Base-by-base conservation (phyloP, 2,113 vertebrate genomes). In the Pseudorhombus dupliciocellatus region DNA sequence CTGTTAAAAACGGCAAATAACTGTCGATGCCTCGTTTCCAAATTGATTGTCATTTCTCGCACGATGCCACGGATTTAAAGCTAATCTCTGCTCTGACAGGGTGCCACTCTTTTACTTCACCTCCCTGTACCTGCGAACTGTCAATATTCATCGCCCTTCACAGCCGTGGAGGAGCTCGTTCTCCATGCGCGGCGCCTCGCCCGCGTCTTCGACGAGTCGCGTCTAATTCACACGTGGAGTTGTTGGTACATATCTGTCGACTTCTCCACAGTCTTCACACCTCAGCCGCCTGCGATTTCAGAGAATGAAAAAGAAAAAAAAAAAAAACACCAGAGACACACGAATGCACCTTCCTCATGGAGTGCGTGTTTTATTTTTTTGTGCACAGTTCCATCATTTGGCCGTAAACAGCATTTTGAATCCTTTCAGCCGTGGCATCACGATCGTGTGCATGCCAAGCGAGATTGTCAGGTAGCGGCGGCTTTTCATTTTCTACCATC, bases 141-240 rank as follows among this genome's bases (percentile, higher is more conserved):
- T 85, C 78, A 73, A 50, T 66, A 81, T 75, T 74, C 77, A 81
- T 81, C 78, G 30, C 24, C 16, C 68, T 62, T 60, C 16, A 65
- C 75, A 66, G 16, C 77, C 52, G 18, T 57, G 69, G 66, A 83
- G 71, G 75, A 80, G 51, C 15, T n/a, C 70, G 31, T 80, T 88
- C 67, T 73, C 58, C 40, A 20, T 10, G 50, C 50, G 2, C 67
- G 40, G n/a, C 8, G 18, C 25, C 64, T 4, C 8, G 18, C 25
- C 64, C 2, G 52, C 65, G 5, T 75, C 42, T 76, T 70, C 67
- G 70, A 61, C 51, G 61, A 67, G 26, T 65, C 21, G 46, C 58
- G 8, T 70, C 59, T 48, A 34, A 79, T 70, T 77, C 56, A 3
- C 30, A 46, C 53, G 16, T 0, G 14, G 46, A 16, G 25, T 14